Evolutionary conservation across 2,888 invertebrate genomes (phyloP).

Genomic region (Acronicta alni): DNA sequence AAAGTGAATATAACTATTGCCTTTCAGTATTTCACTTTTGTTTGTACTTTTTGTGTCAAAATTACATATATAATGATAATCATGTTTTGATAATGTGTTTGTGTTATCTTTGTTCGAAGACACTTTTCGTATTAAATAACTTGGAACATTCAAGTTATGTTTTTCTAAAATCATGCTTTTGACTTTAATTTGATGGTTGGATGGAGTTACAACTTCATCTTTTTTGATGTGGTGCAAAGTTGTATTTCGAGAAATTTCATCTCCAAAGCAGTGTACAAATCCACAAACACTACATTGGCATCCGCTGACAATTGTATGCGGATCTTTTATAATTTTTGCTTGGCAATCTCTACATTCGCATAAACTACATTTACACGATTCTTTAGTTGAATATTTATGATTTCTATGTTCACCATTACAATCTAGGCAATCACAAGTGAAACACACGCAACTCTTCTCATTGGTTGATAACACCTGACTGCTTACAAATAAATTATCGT

Average conservation of each 20-base stretch:
- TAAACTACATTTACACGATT: slow-evolving; percentile 36
- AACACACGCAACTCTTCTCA: slow-evolving; percentile 47
- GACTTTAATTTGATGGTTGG: slow-evolving; percentile 19
- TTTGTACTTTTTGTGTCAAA: slow-evolving; percentile 4
- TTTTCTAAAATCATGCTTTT: slow-evolving; percentile 9
- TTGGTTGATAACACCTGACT: background rate
- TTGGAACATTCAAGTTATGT: background rate
- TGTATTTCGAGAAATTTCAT: background rate
- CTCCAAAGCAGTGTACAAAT: slow-evolving; percentile 6
- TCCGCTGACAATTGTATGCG: slow-evolving; percentile 4
- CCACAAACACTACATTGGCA: slow-evolving; percentile 6
- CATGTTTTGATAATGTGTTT: slow-evolving; percentile 1
- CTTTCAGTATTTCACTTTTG: slow-evolving; percentile 18
- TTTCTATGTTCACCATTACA: slow-evolving; percentile 41
- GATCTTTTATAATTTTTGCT: slow-evolving; percentile 17
- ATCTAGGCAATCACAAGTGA: slow-evolving; percentile 57
- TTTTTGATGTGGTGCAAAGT: slow-evolving; percentile 10
- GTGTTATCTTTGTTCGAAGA: background rate
- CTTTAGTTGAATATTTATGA: slow-evolving; percentile 12
- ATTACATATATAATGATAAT: background rate
- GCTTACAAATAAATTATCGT: background rate
- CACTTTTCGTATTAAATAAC: background rate
- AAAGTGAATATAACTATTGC: slow-evolving; percentile 21
- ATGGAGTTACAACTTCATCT: slow-evolving; percentile 29
- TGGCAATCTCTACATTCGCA: slow-evolving; percentile 49